Evolutionary conservation across 2,888 invertebrate species (phyloP).

Genomic region (Hofmannophila pseudospretella): DNA sequence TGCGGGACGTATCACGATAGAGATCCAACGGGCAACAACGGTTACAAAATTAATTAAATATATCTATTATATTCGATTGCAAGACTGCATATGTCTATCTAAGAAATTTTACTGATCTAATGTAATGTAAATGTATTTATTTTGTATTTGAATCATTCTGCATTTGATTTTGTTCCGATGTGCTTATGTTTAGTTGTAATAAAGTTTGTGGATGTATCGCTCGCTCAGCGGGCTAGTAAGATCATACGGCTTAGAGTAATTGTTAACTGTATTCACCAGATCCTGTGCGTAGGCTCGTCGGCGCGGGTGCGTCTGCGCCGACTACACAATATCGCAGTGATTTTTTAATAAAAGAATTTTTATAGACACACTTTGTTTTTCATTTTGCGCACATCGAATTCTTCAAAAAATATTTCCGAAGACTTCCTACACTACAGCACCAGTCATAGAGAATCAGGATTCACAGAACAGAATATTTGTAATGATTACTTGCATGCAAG

Average conservation of each 20-base stretch:
- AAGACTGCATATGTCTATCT: conserved; percentile 6
- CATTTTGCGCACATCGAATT: conserved; percentile 29
- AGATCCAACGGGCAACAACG: conserved; percentile 12
- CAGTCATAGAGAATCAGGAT: too few species aligned
- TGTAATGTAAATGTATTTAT: conserved; percentile 62
- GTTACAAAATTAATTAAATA: conserved; percentile 9
- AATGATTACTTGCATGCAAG: too few species aligned
- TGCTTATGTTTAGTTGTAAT: conserved; percentile 63
- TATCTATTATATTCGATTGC: too few species aligned
- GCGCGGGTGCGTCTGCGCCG: conserved; percentile 29
- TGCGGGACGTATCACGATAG: conserved; percentile 22
- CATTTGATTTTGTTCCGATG: conserved; percentile 53
- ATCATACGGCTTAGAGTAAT: conserved; percentile 48
- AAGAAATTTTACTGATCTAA: conserved; percentile 35
- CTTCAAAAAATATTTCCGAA: too few species aligned
- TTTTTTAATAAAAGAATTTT: conserved; percentile 72
- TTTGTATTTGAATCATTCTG: conserved; percentile 56
- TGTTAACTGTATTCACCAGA: conserved; percentile 56
- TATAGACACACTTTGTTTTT: conserved; percentile 57
- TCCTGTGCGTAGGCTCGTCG: conserved; percentile 41
- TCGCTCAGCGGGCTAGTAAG: conserved; percentile 41
- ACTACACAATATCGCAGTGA: conserved; percentile 65
- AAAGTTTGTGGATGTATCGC: conserved; percentile 45
- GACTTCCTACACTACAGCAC: too few species aligned
- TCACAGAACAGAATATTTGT: too few species aligned